Evolutionary conservation across 2,888 invertebrate species (phyloP), one percentile per base, ranked within the genome.

Genomic region (Macaria liturata): DNA sequence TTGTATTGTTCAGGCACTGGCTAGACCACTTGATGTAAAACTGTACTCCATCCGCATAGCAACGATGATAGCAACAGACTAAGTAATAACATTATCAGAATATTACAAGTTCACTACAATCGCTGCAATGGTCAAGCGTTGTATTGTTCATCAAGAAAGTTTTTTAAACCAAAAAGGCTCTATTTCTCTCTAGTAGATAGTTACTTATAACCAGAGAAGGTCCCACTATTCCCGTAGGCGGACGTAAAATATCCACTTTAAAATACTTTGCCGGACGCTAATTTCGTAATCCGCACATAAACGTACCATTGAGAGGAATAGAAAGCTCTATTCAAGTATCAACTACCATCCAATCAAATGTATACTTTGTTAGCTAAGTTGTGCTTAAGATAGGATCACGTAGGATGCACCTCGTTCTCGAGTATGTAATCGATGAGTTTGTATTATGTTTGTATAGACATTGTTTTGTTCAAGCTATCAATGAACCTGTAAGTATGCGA

Each of bases 251-350:
- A 71, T 69, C 70, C 70, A 72, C 74, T 76, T 72, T 71, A 76
- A 70, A 71, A 69, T 66, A 67, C 70, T 62, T 65, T 66, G 58
- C 66, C 62, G 69, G 72, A 73, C 72, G 78, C 75, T 76, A 79
- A 83, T 79, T 81, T 82, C 73, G 76, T 79, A 79, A 82, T 78
- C 75, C 76, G 73, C 62, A 62, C 63, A 70, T 71, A 78, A 70
- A 74, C 69, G 67, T 65, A 63, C 68, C 57, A 69, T 71, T 70
- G 64, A 69, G 56, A 70, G 56, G 62, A 65, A 68, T 65, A 69
- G 53, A 69, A 66, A 62, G 61, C 59, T 62, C 52, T 56, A 60
- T 69, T 69, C 63, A 49, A 59, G 52, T 55, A 45, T 56, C 51
- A 37, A 47, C 49, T 53, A 54, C 54, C 48, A 56, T 50, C 57